phyloP scores from a whole-genome alignment of 2,888 invertebrate species.

The Epirrhoe alternata region DNA sequence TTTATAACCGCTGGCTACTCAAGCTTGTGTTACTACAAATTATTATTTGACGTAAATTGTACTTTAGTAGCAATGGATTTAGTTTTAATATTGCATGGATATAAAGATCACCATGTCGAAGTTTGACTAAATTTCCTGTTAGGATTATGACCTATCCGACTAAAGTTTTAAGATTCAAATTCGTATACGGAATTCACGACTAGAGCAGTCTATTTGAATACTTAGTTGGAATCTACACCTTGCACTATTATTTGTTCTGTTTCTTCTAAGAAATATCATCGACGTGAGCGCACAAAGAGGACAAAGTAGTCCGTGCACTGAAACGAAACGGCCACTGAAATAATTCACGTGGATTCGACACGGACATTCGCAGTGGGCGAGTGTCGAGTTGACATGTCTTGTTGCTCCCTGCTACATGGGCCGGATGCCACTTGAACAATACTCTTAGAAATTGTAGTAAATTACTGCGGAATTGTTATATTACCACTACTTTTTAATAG shows the following conservation, averaged over 20 bases:
- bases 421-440: slow-evolving; percentile 26
- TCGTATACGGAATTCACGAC: background rate
- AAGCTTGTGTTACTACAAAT: slow-evolving; percentile 11
- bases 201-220: background rate
- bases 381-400: slow-evolving; percentile 67
- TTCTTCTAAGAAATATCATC: slow-evolving; percentile 68
- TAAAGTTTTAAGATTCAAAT: background rate
- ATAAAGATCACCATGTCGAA: background rate
- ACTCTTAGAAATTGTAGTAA: background rate
- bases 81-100: background rate
- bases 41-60: background rate
- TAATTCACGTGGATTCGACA: slow-evolving; percentile 79
- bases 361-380: slow-evolving; percentile 71
- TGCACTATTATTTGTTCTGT: slow-evolving; percentile 17
- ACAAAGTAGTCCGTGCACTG: slow-evolving; percentile 67
- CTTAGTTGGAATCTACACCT: background rate
- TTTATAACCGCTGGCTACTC: slow-evolving; percentile 65
- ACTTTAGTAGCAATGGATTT: slow-evolving; percentile 3
- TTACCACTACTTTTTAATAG: no score
- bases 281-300: slow-evolving; percentile 57
- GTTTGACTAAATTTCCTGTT: background rate
- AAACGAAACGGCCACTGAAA: slow-evolving; percentile 69
- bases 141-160: background rate
- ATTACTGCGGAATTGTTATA: no score
- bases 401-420: slow-evolving; percentile 47